phyloP scores from a whole-genome alignment of 2,888 invertebrate genomes.

The Achlya flavicornis region DNA sequence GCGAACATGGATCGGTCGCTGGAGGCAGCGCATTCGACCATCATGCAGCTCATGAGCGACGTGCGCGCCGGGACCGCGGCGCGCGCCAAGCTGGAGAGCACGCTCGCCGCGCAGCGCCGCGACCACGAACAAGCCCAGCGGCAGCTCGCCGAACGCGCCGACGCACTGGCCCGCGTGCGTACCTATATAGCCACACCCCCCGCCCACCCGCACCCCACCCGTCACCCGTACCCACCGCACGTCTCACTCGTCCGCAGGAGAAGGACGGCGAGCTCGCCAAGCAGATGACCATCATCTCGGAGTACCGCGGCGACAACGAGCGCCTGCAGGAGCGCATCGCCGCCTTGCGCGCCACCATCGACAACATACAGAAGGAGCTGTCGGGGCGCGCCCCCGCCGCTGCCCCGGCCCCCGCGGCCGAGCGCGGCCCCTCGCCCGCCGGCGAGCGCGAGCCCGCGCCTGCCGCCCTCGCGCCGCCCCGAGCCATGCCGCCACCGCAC shows the following conservation, averaged over 20 bases:
- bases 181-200: no score
- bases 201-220: slow-evolving; percentile 11
- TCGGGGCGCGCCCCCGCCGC: slow-evolving; percentile 33
- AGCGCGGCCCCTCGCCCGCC: neutral
- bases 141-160: slow-evolving; percentile 16
- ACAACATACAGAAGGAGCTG: slow-evolving; percentile 67
- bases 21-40: slow-evolving; percentile 39
- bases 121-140: slow-evolving; percentile 29
- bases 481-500: slow-evolving; percentile 5
- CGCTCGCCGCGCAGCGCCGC: slow-evolving; percentile 19
- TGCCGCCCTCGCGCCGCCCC: no score
- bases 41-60: slow-evolving; percentile 51
- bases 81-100: no score
- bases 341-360: slow-evolving; percentile 60
- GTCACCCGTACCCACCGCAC: neutral
- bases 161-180: neutral
- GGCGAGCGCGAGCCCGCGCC: no score
- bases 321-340: slow-evolving; percentile 54
- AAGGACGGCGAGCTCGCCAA: slow-evolving; percentile 51
- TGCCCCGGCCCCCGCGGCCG: slow-evolving; percentile 28
- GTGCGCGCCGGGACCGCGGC: slow-evolving; percentile 20
- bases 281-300: slow-evolving; percentile 28
- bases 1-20: slow-evolving; percentile 22
- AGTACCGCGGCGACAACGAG: slow-evolving; percentile 24
- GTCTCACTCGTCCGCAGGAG: slow-evolving; percentile 29